Evolutionary conservation across 2,888 invertebrate genomes (phyloP), one percentile per base, ranked within the genome.

Genomic region (Atrina japonica): DNA sequence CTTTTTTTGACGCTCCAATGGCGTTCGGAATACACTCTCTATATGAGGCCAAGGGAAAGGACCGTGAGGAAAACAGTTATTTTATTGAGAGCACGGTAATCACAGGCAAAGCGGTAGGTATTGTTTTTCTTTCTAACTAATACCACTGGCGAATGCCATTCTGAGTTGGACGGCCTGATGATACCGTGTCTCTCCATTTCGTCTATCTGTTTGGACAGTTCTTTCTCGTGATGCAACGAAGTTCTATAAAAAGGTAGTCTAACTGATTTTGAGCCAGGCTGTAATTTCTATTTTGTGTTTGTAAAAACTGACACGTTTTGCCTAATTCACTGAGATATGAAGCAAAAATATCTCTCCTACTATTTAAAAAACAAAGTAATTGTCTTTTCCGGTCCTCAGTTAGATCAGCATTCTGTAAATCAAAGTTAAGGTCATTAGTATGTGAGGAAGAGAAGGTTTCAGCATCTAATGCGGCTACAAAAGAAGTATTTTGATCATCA

Each of bases 11-110:
- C 18, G 73, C 67, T 9, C 75, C 75, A 7, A 77, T 66, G 9
- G 69, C 35, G 49, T 77, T 73, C n/a, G n/a, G 69, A 77, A 69
- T 0, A 71, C 73, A 60, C 66, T 64, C n/a, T 73, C 70, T n/a
- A 73, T 40, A 14, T 70, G 65, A 7, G 77, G 75, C 27, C 73
- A 40, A 21, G 77, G 75, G 35, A 75, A 75, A 43, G 5, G 35
- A 35, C 35, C 11, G 73, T 61, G 21, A 75, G 69, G n/a, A 72
- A 60, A 11, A 58, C 35, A 11, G 77, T 75, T 5, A 75, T 41
- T 18, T 66, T 60, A 45, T 77, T 75, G 9, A 77, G 30, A 40
- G 75, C 66, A 14, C 75, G 23, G 41, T 75, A 75, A 45, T 75
- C 75, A 14, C 75, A 59, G 1, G 75, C 75, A 65, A 75, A 75